These are phyloP conservation scores for Ariolimax columbianus DNA, from an alignment of 2,888 invertebrate species.

Conservation along the genomic window DNA sequence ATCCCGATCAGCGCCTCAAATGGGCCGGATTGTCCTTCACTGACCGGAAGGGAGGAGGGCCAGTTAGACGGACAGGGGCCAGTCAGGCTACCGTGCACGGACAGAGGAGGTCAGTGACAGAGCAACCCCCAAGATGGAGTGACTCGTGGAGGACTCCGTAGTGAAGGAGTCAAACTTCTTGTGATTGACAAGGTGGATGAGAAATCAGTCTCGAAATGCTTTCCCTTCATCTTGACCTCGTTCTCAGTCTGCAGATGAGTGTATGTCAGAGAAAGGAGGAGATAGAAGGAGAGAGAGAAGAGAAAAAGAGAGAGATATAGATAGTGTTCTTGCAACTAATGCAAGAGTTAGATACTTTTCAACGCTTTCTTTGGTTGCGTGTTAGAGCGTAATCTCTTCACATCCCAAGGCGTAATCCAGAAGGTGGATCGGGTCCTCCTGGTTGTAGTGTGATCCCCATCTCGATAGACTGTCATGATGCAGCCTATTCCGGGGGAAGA, in stretches of 20 bases:
- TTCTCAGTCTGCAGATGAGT: neutral
- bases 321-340: too few species aligned
- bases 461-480: too few species aligned
- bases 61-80: constrained; percentile 35
- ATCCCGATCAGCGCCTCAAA: constrained; percentile 8
- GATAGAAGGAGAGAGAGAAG: neutral
- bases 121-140: neutral
- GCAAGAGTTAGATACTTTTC: too few species aligned
- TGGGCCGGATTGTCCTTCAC: constrained; percentile 21
- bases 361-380: too few species aligned
- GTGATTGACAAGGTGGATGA: constrained; percentile 15
- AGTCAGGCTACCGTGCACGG: constrained; percentile 8
- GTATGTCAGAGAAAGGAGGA: neutral
- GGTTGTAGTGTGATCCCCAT: too few species aligned
- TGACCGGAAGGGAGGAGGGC: constrained; percentile 36
- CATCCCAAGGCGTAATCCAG: too few species aligned
- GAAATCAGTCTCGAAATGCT: neutral
- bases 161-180: neutral
- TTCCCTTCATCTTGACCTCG: neutral
- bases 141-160: neutral
- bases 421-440: too few species aligned
- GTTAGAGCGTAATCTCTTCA: too few species aligned
- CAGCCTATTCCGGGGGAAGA: too few species aligned
- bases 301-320: neutral
- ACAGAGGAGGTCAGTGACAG: constrained; percentile 18